phyloP scores from a whole-genome alignment of 2,797 vertebrate genomes.

The Helicolenus hilgendorfi region DNA sequence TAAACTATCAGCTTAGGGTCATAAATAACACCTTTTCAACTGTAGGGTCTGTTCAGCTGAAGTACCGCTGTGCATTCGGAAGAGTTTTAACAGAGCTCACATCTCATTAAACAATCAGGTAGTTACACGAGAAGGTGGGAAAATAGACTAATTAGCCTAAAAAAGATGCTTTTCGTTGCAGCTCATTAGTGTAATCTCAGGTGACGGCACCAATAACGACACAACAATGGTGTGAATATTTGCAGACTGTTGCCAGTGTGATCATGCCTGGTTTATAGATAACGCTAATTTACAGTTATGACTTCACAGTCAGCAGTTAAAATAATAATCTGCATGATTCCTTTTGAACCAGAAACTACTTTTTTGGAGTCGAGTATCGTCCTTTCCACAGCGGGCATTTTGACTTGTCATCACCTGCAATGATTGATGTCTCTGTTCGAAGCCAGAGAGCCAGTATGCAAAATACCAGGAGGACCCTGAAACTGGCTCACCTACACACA shows the following conservation, averaged over 20 bases:
- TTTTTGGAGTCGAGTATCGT: background rate
- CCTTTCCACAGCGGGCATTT: background rate
- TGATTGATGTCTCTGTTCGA: background rate
- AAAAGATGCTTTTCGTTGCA: background rate
- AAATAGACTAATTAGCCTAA: background rate
- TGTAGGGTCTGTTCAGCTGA: background rate
- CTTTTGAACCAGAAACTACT: background rate
- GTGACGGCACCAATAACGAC: background rate
- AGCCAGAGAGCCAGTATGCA: background rate
- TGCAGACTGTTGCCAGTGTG: background rate
- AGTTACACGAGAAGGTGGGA: background rate
- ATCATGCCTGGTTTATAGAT: background rate
- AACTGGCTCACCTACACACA: background rate
- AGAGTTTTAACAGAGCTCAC: background rate
- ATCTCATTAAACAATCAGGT: background rate
- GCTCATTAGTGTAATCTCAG: background rate
- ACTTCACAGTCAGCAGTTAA: background rate
- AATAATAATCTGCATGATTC: background rate
- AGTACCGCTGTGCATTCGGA: background rate
- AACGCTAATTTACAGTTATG: background rate
- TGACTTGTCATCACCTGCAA: background rate
- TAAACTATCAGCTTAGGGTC: background rate
- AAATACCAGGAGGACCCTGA: background rate
- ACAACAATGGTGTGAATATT: background rate
- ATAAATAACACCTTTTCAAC: background rate